These are phyloP conservation scores for Petrocephalus schoutedeni DNA, from an alignment of 2,797 vertebrate species.

Conservation along the genomic window DNA sequence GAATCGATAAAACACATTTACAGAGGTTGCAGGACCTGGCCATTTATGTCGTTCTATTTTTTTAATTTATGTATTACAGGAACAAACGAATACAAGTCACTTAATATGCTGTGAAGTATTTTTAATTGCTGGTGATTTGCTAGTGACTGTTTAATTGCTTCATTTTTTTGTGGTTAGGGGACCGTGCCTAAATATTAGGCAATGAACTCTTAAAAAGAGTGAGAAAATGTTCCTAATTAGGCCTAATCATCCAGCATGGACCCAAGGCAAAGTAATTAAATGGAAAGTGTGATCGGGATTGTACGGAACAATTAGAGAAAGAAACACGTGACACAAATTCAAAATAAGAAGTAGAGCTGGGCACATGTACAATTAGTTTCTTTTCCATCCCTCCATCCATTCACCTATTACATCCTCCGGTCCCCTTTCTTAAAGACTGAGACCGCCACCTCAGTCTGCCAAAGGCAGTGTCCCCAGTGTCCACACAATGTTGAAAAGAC, in stretches of 20 bases:
- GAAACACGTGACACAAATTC: background rate
- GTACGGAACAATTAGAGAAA: background rate
- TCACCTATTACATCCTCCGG: too few relatives aligned
- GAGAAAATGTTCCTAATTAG: background rate
- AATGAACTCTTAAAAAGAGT: background rate
- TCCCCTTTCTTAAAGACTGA: too few relatives aligned
- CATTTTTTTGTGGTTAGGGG: background rate
- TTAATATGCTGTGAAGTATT: background rate
- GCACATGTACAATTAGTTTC: background rate
- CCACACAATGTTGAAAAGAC: too few relatives aligned
- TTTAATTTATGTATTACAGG: background rate
- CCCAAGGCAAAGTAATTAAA: background rate
- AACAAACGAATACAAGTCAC: background rate
- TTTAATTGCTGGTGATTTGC: background rate
- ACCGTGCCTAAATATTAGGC: background rate
- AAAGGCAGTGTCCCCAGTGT: too few relatives aligned
- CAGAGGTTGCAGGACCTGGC: background rate
- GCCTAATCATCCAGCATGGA: background rate
- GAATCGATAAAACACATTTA: background rate
- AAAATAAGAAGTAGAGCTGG: background rate
- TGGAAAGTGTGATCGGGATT: background rate
- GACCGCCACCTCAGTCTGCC: too few relatives aligned
- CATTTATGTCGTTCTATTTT: background rate
- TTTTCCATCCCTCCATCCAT: background rate
- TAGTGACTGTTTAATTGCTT: background rate